Evolutionary conservation across 2,797 vertebrate genomes (phyloP), one percentile per base, ranked within the genome.

Genomic region (Sebastes minor): DNA sequence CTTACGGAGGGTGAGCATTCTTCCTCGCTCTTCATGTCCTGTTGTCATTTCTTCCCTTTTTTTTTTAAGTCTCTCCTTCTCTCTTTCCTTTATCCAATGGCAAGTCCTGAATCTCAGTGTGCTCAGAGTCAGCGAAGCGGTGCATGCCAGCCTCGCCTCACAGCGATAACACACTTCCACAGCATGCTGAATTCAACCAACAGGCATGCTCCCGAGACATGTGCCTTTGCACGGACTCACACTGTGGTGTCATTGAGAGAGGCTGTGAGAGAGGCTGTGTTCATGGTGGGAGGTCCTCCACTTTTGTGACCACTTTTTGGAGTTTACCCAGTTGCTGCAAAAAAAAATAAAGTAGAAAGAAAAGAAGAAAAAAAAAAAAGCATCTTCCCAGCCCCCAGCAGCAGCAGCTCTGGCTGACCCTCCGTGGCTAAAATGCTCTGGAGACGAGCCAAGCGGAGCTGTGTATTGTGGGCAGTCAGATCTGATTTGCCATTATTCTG

Each of bases 1-100:
- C 98, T 72, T 99, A 99, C 0, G 98, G 98, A 96, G 97, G 98
- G 98, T 99, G 94, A 97, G 97, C 89, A 8, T 53, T 28, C 68
- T 62, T 33, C 65, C 64, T 74, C 71, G 38, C 64, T 69, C 42
- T 74, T 42, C 38, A 42, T 59, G 27, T 61, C 23, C 61, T 60
- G 11, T 27, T 76, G 46, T 63, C 55, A 42, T 74, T 9, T 56
- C 59, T 61, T 25, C 53, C 35, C 80, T 22, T 56, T 56, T 20
- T 38, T 35, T 42, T 42, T 42, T 42, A 16, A 8, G 52, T 32
- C 23, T 57, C 35, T 82, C 38, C 18, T 69, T 56, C 27, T 57
- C 53, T 49, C 22, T 60, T n/a, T 28, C 27, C 16, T 16, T 69
- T 59, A 57, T 62, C 46, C 52, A 74, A 49, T 28, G 59, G 46